Evolutionary conservation across 2,888 invertebrate species (phyloP).

Genomic region (Netelia virgata): DNA sequence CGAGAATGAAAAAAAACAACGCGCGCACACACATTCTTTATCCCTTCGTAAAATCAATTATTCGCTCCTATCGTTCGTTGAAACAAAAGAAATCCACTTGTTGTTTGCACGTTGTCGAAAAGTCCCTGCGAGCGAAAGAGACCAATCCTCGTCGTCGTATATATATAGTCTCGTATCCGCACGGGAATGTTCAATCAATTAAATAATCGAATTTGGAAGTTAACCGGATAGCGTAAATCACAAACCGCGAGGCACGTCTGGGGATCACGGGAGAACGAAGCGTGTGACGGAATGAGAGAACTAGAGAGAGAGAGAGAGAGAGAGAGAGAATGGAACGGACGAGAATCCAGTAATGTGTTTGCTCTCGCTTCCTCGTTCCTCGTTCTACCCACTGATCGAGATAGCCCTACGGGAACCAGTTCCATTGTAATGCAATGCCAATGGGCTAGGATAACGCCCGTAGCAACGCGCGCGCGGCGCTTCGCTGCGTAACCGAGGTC

Average conservation of each 20-base stretch:
- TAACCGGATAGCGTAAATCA: constrained; percentile 35
- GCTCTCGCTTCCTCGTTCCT: constrained; percentile 26
- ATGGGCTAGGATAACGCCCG: constrained; percentile 24
- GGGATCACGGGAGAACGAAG: neutral
- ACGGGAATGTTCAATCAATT: constrained; percentile 8
- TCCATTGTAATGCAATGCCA: constrained; percentile 47
- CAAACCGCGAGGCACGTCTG: constrained; percentile 10
- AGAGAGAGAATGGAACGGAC: constrained; percentile 6
- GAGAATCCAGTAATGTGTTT: constrained; percentile 8
- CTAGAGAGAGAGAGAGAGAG: neutral
- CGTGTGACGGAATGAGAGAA: neutral
- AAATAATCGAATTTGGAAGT: constrained; percentile 25
- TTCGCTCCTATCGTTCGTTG: no score
- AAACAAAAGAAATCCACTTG: no score
- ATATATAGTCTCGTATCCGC: no score
- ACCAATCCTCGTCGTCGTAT: no score
- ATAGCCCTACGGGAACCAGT: constrained; percentile 44
- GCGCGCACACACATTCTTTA: no score
- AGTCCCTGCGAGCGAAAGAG: no score
- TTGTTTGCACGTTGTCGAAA: no score
- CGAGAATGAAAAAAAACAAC: no score
- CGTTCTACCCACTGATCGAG: constrained; percentile 16
- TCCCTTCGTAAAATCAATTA: no score
- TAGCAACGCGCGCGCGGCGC: constrained; percentile 25
- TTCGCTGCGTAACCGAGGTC: constrained; percentile 51